Evolutionary conservation across 2,888 invertebrate species (phyloP).

Genomic region (Eupelmus urozonus): DNA sequence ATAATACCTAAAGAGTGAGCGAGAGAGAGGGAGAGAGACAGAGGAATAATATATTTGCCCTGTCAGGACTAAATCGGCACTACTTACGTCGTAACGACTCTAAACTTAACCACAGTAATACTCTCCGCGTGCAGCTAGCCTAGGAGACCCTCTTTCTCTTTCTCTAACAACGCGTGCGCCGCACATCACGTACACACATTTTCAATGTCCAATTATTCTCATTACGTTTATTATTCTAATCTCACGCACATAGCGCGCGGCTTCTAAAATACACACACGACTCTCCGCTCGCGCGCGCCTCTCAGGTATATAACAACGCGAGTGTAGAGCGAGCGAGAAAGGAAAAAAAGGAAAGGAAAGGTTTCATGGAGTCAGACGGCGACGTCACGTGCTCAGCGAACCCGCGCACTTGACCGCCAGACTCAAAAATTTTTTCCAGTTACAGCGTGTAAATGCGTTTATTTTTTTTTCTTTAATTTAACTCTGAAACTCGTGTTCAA

Average conservation of each 20-base stretch:
- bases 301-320: background rate
- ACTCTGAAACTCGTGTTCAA: too few relatives aligned
- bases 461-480: background rate
- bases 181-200: constrained; percentile 1
- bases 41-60: constrained; percentile 33
- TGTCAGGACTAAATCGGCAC: constrained; percentile 29
- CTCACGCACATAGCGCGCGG: background rate
- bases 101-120: constrained; percentile 38
- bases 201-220: constrained; percentile 43
- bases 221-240: constrained; percentile 45
- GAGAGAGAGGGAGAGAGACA: too few relatives aligned
- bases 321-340: background rate
- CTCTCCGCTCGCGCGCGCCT: too few relatives aligned
- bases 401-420: constrained; percentile 35
- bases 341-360: background rate
- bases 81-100: constrained; percentile 41
- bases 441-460: background rate
- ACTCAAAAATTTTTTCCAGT: background rate
- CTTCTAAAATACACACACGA: constrained; percentile 15
- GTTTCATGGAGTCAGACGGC: too few relatives aligned
- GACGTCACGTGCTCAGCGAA: constrained; percentile 16
- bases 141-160: too few relatives aligned
- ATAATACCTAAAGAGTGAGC: too few relatives aligned
- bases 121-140: background rate
- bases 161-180: background rate